phyloP scores from a whole-genome alignment of 35 echinoderm and acorn worm species.

The Lytechinus variegatus region DNA sequence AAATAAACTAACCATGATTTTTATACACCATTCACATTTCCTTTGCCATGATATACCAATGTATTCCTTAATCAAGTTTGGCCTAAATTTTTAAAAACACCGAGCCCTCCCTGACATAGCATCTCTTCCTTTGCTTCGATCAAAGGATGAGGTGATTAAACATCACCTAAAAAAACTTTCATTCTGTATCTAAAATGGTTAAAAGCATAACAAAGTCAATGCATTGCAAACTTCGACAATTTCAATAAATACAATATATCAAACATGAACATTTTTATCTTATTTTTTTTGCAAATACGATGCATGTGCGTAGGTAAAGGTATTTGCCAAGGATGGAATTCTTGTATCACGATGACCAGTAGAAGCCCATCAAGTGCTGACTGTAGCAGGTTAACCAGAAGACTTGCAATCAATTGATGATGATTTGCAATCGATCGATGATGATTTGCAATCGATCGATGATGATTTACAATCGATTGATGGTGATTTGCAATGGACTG shows the following conservation, averaged over 20 bases:
- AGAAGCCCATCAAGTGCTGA: background rate
- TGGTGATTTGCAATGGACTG: too few relatives aligned
- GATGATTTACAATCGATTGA: too few relatives aligned
- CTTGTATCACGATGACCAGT: background rate
- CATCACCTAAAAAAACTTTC: background rate
- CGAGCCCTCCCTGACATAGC: background rate
- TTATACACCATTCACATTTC: too few relatives aligned
- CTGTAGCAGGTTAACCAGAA: background rate
- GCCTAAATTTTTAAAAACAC: background rate
- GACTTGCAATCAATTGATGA: background rate
- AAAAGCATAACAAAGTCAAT: background rate
- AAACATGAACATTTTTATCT: background rate
- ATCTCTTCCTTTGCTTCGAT: background rate
- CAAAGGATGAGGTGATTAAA: background rate
- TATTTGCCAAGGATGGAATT: background rate
- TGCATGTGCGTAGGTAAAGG: background rate
- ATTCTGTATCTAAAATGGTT: background rate
- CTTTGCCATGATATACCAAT: background rate
- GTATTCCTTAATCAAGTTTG: background rate
- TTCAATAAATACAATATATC: background rate
- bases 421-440: too few relatives aligned
- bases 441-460: too few relatives aligned
- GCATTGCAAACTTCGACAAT: background rate
- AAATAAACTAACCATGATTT: too few relatives aligned
- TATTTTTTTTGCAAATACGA: background rate